A percentile compares a stretch with the other conserved stretches of the same genome.
phyloP scores from a whole-genome alignment of 1,140 invertebrate genomes.

The Bombus ignitus region DNA sequence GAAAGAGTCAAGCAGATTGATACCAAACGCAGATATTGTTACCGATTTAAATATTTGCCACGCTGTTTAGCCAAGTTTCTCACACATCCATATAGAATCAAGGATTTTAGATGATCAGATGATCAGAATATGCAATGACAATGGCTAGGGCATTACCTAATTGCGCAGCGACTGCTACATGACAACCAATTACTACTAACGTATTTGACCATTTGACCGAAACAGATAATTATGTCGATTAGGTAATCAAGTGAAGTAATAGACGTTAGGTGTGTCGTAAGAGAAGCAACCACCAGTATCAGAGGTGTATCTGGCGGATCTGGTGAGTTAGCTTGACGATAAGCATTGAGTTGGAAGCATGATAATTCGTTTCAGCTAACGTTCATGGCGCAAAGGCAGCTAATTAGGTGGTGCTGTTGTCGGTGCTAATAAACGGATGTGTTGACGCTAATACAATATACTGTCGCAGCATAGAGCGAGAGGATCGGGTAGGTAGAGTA shows the following conservation, averaged over 20 bases:
- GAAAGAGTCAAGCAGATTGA: background rate
- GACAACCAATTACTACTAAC: constrained; percentile 4
- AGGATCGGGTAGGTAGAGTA: constrained; percentile 26
- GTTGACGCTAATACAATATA: constrained; percentile 66
- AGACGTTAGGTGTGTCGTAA: background rate
- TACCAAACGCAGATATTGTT: background rate
- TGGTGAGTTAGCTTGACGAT: constrained; percentile 30
- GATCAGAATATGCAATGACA: background rate
- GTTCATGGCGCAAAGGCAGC: constrained; percentile 48
- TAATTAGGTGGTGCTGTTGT: constrained; percentile 68
- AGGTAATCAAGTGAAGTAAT: constrained; percentile 23
- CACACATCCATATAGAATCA: background rate
- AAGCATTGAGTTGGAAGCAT: constrained; percentile 26
- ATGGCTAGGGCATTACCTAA: constrained; percentile 4
- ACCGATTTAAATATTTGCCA: too few relatives aligned
- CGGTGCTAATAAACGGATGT: constrained; percentile 75
- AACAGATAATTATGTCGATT: constrained; percentile 39
- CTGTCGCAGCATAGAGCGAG: constrained; percentile 31
- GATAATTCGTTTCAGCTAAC: constrained; percentile 58
- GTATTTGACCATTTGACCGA: constrained; percentile 32
- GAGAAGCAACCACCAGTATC: too few relatives aligned
- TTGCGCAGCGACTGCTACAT: background rate
- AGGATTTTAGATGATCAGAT: background rate
- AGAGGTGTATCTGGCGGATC: too few relatives aligned
- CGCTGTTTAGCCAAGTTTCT: background rate